phyloP scores from a whole-genome alignment of 2,113 vertebrate genomes.

The Catharus fuscescens region DNA sequence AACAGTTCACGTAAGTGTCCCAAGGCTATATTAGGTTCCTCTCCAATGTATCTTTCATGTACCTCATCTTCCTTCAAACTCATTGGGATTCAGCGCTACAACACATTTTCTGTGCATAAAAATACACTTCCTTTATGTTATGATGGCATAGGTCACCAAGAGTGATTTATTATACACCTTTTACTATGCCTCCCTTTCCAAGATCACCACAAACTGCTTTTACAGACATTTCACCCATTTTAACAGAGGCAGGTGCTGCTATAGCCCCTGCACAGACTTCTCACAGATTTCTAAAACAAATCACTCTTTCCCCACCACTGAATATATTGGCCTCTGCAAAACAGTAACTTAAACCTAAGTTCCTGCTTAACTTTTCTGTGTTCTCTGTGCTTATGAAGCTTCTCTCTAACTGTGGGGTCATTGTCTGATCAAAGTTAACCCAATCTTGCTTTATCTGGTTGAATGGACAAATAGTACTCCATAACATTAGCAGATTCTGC shows the following conservation, averaged over 20 bases:
- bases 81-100: neutral
- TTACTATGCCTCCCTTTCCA: neutral
- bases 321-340: neutral
- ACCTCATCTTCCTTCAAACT: neutral
- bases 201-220: neutral
- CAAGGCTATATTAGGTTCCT: neutral
- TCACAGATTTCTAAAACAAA: neutral
- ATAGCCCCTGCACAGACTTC: neutral
- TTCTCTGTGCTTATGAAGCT: neutral
- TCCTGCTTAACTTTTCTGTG: neutral
- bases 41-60: neutral
- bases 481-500: neutral
- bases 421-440: neutral
- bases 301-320: neutral
- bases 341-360: neutral
- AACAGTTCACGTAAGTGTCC: neutral
- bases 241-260: fast-evolving
- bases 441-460: neutral
- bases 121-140: neutral
- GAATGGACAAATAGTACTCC: neutral
- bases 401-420: neutral
- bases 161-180: neutral
- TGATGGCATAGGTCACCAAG: neutral
- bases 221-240: neutral
- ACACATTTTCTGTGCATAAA: neutral